Percentiles rank a stretch among this genome's conserved stretches.
These are phyloP conservation scores for Channa argus DNA, from an alignment of 2,113 vertebrate species.

Conservation along the genomic window DNA sequence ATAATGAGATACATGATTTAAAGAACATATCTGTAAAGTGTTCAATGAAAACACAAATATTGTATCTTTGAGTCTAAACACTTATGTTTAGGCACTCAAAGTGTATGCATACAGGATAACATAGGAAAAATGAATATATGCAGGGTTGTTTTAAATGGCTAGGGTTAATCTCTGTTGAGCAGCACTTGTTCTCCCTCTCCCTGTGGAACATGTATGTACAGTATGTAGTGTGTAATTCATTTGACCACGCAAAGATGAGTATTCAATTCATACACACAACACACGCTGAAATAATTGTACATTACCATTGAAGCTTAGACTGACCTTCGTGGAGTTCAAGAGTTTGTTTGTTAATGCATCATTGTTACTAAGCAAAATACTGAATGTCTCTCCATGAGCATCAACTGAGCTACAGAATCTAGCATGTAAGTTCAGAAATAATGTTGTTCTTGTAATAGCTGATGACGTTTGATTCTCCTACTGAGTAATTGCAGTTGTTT, in stretches of 20 bases:
- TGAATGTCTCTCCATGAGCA: background rate
- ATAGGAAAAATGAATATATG: background rate
- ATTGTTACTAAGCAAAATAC: too few species aligned
- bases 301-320: background rate
- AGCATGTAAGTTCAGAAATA: background rate
- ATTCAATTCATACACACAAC: background rate
- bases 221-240: background rate
- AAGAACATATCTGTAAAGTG: too few species aligned
- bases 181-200: background rate
- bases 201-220: background rate
- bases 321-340: too few species aligned
- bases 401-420: background rate
- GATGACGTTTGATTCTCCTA: slow-evolving; percentile 18
- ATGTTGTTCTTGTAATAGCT: background rate
- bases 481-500: slow-evolving; percentile 20
- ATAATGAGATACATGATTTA: too few species aligned
- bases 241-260: background rate
- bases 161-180: background rate
- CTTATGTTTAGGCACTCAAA: too few species aligned
- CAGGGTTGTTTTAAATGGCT: background rate
- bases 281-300: background rate
- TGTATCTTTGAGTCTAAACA: too few species aligned
- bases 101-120: too few species aligned
- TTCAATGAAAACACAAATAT: too few species aligned
- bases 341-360: too few species aligned